phyloP scores from a whole-genome alignment of 2,888 invertebrate species.

The Disparrhopalites patrizii region DNA sequence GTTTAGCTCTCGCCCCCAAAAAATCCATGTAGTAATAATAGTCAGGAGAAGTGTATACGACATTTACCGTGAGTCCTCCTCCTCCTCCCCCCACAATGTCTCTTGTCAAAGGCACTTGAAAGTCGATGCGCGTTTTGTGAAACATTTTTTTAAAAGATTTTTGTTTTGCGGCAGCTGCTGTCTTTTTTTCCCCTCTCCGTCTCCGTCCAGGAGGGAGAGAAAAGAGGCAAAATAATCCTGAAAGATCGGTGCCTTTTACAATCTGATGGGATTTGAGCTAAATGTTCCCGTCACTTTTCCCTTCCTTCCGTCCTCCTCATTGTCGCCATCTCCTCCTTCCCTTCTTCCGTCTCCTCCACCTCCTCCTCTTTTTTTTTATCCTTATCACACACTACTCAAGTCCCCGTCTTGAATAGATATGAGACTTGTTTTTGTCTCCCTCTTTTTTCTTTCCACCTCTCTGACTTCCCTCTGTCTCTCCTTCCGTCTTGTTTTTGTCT shows the following conservation, averaged over 20 bases:
- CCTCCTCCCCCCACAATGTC: too few relatives aligned
- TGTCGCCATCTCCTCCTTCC: conserved; percentile 1
- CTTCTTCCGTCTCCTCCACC: not conserved
- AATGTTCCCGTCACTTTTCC: conserved; percentile 30
- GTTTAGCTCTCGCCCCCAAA: too few relatives aligned
- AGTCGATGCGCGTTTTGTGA: conserved; percentile 34
- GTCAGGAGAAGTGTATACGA: too few relatives aligned
- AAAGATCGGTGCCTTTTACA: conserved; percentile 30
- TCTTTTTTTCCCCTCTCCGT: conserved; percentile 29
- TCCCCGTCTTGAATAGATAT: conserved; percentile 37
- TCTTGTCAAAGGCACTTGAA: conserved; percentile 32
- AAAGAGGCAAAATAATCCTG: conserved; percentile 28
- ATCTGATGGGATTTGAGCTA: conserved; percentile 41
- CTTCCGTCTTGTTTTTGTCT: too few relatives aligned
- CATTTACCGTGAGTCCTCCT: too few relatives aligned
- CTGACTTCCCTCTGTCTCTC: not conserved
- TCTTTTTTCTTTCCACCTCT: not conserved
- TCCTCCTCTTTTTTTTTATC: conserved; percentile 21
- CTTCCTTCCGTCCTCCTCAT: conserved; percentile 17
- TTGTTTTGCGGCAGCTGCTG: conserved; percentile 34
- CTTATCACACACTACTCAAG: conserved; percentile 32
- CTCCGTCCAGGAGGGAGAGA: too few relatives aligned
- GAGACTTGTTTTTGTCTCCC: conserved; percentile 22
- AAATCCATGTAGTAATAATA: too few relatives aligned
- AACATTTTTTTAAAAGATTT: conserved; percentile 28